Conservation (phyloP, 2,113 vertebrate genomes). For the Forbesichthys papilliferus region DNA sequence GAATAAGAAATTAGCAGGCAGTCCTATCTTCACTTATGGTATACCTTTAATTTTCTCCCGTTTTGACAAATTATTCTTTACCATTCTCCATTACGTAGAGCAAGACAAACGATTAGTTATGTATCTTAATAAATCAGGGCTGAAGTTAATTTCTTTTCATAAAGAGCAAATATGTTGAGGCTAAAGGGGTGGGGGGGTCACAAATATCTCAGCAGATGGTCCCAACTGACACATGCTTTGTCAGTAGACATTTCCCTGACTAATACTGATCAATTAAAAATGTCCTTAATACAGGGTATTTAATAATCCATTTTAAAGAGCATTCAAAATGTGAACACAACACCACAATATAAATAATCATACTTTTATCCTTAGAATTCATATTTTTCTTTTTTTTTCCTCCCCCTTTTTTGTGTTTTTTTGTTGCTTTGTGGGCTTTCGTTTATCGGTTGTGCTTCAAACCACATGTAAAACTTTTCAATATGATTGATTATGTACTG, state of each 20-base stretch:
- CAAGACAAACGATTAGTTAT: slow-evolving; percentile 53
- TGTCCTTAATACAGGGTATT: too few relatives aligned
- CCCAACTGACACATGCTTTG: slow-evolving; percentile 18
- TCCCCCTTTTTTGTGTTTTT: too few relatives aligned
- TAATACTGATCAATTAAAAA: background rate
- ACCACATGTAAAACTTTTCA: too few relatives aligned
- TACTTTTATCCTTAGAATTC: too few relatives aligned
- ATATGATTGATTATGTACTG: too few relatives aligned
- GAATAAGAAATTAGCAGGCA: slow-evolving; percentile 16
- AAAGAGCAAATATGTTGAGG: slow-evolving; percentile 50
- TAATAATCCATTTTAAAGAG: too few relatives aligned
- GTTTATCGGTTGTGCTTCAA: too few relatives aligned
- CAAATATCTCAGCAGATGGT: slow-evolving; percentile 32
- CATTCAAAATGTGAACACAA: too few relatives aligned
- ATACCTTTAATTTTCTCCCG: slow-evolving; percentile 11
- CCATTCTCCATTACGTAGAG: slow-evolving; percentile 29
- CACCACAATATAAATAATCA: too few relatives aligned
- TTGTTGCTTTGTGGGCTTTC: too few relatives aligned
- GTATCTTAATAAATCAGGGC: slow-evolving; percentile 49
- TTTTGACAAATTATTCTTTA: slow-evolving; percentile 45
- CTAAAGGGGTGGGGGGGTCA: slow-evolving; percentile 17
- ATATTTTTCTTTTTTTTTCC: too few relatives aligned
- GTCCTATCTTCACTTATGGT: background rate
- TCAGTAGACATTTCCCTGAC: slow-evolving; percentile 7
- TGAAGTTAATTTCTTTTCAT: slow-evolving; percentile 51